Base-by-base conservation (phyloP, 1,140 invertebrate genomes). In the Ptiloglossa arizonensis region DNA sequence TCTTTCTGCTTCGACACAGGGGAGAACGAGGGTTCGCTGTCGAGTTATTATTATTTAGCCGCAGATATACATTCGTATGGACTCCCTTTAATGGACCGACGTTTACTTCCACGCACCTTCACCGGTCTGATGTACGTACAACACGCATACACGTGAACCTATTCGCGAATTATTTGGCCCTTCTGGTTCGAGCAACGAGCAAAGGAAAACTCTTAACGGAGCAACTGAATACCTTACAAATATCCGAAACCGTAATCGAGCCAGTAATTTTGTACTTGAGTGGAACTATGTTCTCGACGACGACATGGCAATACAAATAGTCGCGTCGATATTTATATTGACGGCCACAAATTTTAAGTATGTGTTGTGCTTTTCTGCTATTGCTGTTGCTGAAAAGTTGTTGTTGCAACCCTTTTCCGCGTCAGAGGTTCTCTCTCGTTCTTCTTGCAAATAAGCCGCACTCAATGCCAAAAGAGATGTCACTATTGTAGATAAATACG, bases 11-110 rank as follows among this genome's bases (percentile, higher is more conserved):
- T 32, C 22, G 41, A 44, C 44, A n/a, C 38, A 50, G 50, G 44
- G 70, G 32, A 44, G 17, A 46, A 41, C 22, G 48, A 73, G 60
- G 60, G 60, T 64, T 44, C 48, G 48, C 27, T 32, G 6, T 19
- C 35, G 22, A 73, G 60, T 73, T 66, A 73, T 73, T 71, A 60
- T 71, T 66, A 73, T 73, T 66, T 66, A 66, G 60, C 48, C 48
- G 35, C 24, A 22, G 35, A 73, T 73, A 54, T 32, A 66, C 71
- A 29, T 66, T 66, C 35, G 29, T 54, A 29, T 17, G 6, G 19
- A 13, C 35, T 29, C 24, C 71, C 19, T 73, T 64, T 66, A 73
- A 73, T 66, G 60, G 60, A 44, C 48, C 24, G 44, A 66, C 48
- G 24, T 73, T 73, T 64, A 73, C 32, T 73, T 73, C 70, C 32